Evolutionary conservation across 2,797 vertebrate species (phyloP), one percentile per base, ranked within the genome.

Genomic region (Sebastes vulpes): DNA sequence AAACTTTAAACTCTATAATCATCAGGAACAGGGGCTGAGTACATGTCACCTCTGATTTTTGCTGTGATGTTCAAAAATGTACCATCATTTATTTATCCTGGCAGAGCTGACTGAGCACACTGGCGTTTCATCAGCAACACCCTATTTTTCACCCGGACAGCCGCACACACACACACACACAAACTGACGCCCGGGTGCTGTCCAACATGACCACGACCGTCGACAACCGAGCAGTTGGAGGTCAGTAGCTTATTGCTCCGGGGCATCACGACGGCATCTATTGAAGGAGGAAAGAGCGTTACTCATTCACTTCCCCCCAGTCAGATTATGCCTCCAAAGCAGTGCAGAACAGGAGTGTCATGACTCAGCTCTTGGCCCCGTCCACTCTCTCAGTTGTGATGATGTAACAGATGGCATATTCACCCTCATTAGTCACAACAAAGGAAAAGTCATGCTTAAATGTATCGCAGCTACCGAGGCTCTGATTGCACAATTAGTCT

Each of bases 321-420:
- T 80, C 82, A 48, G 75, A 87, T 83, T 72, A 64, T 83, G 83
- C 60, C 85, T 86, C 84, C 72, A 79, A 85, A 91, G 72, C 75
- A 56, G 72, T 28, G 31, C 52, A 77, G 85, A 86, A 79, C 57
- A 65, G 85, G 78, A 81, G 85, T 79, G 84, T 90, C 92, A 94
- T 94, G 92, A 94, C 92, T 94, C 92, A 94, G 89, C 91, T 90
- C 77, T 86, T 90, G 91, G 90, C 88, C 87, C 59, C 53, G n/a
- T 87, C 77, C 81, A 77, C 80, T 86, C 87, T 90, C 83, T 81
- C 75, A 64, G 84, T 84, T 82, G 76, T 85, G 84, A 89, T 91
- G 90, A 93, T 92, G 91, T 88, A 92, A 91, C 92, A 88, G 84
- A 90, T 90, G 89, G 86, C 84, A 75, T 84, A 75, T 87, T 90